Evolutionary conservation across 2,888 invertebrate genomes (phyloP), one percentile per base, ranked within the genome.

Genomic region (Apantesis nais): DNA sequence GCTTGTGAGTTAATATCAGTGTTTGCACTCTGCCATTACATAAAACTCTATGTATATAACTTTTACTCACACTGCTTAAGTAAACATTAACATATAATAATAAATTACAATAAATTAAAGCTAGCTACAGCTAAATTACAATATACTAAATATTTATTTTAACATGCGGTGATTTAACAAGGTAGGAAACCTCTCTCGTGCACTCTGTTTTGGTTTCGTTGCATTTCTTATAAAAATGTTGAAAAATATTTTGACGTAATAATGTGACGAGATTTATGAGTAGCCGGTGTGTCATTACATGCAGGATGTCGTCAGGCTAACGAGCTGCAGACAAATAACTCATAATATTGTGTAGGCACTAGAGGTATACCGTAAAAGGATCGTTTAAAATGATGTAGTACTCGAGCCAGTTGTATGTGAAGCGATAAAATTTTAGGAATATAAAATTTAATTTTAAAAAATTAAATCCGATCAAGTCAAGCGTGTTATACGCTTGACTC

Each of bases 251-350:
- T 76, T 83, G 83, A 82, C 78, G 78, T 83, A 83, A 85, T 88
- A 86, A 86, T 83, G 75, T 83, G 74, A 72, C 70, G 82, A 85
- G 83, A 85, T 84, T 85, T 84, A 82, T 83, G 85, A 84, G 85
- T 85, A 84, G 77, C 83, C 80, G 79, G 85, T 79, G 84, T 88
- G 87, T 88, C 88, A 86, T 90, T 90, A 89, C 85, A 86, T 84
- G 82, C 89, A 89, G 89, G 87, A 90, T 89, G 89, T 89, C 84
- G 86, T 87, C 84, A 84, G 78, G 83, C 88, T 92, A 93, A 93
- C 89, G 90, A 93, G 92, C 86, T 83, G 82, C 80, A 81, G 88
- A 89, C 90, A 90, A 92, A 92, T 91, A 92, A 89, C 91, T 90
- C 89, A 89, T 90, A 83, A 80, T 81, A 78, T 73, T 77, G 71